Conservation (phyloP, 1,140 invertebrate genomes). For the Ostrea denselamellosa region DNA sequence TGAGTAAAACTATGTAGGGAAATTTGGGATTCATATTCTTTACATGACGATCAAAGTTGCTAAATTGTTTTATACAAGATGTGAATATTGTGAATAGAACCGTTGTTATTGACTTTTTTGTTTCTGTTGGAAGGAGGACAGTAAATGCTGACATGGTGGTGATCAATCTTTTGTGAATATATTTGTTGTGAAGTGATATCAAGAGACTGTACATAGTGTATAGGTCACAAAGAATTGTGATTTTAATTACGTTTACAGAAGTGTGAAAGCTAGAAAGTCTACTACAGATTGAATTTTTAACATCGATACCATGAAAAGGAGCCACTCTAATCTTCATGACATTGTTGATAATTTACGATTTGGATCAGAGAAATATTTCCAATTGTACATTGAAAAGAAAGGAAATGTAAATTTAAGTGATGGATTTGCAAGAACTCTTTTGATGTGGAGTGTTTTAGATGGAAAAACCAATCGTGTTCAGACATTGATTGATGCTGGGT, state of each 20-base stretch:
- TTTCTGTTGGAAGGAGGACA: no score
- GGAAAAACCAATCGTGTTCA: background rate
- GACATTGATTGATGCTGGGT: background rate
- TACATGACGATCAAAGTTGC: no score
- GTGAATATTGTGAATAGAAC: no score
- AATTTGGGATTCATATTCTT: no score
- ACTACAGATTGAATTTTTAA: background rate
- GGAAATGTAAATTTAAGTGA: conserved; percentile 11
- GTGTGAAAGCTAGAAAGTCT: background rate
- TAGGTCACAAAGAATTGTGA: background rate
- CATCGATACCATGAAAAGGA: background rate
- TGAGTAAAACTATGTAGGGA: no score
- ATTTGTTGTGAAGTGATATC: no score
- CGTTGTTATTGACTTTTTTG: no score
- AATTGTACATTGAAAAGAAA: conserved; percentile 17
- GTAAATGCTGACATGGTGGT: no score
- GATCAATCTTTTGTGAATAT: no score
- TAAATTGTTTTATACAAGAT: no score
- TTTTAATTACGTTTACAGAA: conserved; percentile 24
- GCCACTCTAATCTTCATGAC: conserved; percentile 8
- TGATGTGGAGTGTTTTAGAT: conserved; percentile 27
- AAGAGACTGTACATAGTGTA: no score
- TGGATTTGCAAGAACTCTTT: conserved; percentile 10
- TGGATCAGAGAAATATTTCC: conserved; percentile 18
- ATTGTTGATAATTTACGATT: conserved; percentile 27